Percentiles rank a stretch among this genome's conserved stretches.
These are phyloP conservation scores for Syncerus caffer DNA, from an alignment of 2,797 vertebrate species.

Conservation along the genomic window DNA sequence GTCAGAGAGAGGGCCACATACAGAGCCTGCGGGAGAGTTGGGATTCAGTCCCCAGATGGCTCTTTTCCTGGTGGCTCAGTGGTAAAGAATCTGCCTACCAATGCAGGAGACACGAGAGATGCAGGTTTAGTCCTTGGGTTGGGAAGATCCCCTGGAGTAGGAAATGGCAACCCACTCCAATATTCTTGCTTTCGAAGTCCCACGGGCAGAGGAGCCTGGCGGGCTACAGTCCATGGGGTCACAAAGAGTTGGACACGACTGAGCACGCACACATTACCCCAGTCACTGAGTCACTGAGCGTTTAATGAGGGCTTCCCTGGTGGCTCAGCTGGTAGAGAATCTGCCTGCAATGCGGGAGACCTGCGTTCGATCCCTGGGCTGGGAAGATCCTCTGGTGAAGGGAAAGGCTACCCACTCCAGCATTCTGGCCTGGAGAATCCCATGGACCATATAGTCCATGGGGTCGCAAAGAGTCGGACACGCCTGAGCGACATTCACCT, in stretches of 20 bases:
- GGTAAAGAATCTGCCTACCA: background rate
- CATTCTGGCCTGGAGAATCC: background rate
- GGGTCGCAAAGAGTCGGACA: background rate
- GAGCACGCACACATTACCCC: background rate
- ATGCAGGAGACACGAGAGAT: background rate
- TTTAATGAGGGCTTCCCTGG: background rate
- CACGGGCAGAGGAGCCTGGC: background rate
- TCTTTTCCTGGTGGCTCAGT: background rate
- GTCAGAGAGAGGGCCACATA: background rate
- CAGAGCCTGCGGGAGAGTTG: background rate
- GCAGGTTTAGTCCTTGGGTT: background rate
- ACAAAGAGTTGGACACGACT: background rate
- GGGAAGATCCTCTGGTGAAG: background rate
- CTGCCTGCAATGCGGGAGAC: rapidly evolving
- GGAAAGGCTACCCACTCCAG: background rate
- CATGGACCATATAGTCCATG: background rate
- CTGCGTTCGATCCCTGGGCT: background rate
- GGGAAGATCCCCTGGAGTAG: background rate
- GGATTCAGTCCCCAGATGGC: background rate
- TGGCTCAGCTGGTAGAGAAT: background rate
- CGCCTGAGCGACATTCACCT: background rate
- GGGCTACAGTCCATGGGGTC: background rate
- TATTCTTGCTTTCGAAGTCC: background rate
- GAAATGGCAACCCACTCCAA: background rate
- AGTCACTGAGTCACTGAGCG: background rate